Evolutionary conservation across 2,888 invertebrate species (phyloP).

Genomic region (Calameuta filiformis): DNA sequence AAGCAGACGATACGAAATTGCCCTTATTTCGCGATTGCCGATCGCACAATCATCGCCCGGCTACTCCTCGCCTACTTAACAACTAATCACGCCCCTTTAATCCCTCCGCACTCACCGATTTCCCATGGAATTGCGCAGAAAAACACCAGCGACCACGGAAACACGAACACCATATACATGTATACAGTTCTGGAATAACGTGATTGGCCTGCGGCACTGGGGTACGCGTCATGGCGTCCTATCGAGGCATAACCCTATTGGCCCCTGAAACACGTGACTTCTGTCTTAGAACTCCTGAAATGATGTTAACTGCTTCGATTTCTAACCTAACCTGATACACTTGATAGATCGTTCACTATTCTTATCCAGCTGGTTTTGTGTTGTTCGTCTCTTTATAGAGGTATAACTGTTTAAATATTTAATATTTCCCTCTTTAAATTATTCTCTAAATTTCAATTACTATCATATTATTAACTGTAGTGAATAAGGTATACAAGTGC

Average conservation of each 20-base stretch:
- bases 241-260: constrained; percentile 39
- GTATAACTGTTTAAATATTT: background rate
- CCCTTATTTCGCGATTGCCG: constrained; percentile 26
- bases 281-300: constrained; percentile 26
- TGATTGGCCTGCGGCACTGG: constrained; percentile 45
- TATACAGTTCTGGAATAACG: constrained; percentile 54
- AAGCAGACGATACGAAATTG: constrained; percentile 61
- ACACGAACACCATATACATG: constrained; percentile 57
- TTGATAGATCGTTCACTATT: constrained; percentile 6
- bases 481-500: background rate
- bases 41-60: constrained; percentile 12
- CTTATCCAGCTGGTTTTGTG: background rate
- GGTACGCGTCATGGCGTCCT: constrained; percentile 56
- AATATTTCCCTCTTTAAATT: background rate
- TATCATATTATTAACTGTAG: background rate
- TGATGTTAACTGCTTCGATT: constrained; percentile 28
- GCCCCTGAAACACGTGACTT: constrained; percentile 50
- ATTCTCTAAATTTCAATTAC: background rate
- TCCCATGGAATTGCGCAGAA: constrained; percentile 36
- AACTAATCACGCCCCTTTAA: constrained; percentile 24
- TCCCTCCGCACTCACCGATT: constrained; percentile 46
- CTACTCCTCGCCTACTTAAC: constrained; percentile 29
- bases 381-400: background rate
- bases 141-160: constrained; percentile 47
- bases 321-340: constrained; percentile 32